A percentile compares a stretch with the other conserved stretches of the same genome.
Conservation (phyloP, 2,797 vertebrate genomes). For the Phataginus tricuspis region DNA sequence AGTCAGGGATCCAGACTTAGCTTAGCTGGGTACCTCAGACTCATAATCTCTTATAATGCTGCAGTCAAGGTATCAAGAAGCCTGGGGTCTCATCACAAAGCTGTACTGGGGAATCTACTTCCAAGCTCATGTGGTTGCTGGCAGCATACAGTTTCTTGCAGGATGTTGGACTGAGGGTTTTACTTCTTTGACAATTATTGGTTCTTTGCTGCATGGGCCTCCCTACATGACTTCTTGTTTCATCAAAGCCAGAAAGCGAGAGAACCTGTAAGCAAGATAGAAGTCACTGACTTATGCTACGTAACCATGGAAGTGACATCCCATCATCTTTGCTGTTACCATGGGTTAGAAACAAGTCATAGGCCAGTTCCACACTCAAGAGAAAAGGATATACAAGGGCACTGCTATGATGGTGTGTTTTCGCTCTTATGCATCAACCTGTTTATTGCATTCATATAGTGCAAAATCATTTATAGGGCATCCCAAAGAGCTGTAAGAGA, state of each 20-base stretch:
- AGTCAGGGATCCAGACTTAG: neutral
- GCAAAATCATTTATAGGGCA: neutral
- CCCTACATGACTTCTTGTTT: neutral
- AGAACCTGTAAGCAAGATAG: neutral
- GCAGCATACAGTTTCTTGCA: neutral
- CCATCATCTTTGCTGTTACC: neutral
- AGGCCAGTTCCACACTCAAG: neutral
- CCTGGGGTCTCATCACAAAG: neutral
- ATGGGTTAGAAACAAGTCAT: neutral
- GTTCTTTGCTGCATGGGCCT: neutral
- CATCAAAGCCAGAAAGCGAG: neutral
- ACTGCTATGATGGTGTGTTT: neutral
- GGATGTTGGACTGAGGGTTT: neutral
- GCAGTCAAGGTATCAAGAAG: neutral
- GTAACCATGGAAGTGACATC: neutral
- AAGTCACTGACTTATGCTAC: neutral
- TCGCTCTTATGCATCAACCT: neutral
- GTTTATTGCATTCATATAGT: neutral
- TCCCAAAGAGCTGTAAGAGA: neutral
- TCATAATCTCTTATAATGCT: neutral
- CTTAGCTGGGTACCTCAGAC: neutral
- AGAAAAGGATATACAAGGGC: accelerated
- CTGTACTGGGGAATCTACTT: neutral
- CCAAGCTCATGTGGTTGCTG: neutral
- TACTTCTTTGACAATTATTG: neutral